Percentiles rank a stretch among this genome's conserved stretches.
Conservation (phyloP, 2,113 vertebrate species). For the Rana temporaria region DNA sequence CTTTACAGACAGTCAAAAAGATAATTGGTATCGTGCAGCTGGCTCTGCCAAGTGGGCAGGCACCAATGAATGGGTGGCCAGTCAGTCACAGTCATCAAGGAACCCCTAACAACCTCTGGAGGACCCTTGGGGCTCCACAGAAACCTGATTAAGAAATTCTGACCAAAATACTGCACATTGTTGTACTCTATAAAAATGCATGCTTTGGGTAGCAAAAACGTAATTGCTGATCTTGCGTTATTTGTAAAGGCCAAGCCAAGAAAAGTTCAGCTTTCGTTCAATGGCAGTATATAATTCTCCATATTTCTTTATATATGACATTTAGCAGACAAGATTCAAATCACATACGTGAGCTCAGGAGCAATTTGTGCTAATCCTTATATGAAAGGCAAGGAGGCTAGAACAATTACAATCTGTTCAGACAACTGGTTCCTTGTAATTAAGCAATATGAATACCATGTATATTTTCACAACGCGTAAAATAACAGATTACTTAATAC, state of each 20-base stretch:
- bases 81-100: too few species aligned
- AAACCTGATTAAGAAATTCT: too few species aligned
- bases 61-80: too few species aligned
- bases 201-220: neutral
- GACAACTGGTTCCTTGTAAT: constrained; percentile 26
- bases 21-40: too few species aligned
- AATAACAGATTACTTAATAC: constrained; percentile 38
- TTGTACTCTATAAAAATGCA: too few species aligned
- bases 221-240: neutral
- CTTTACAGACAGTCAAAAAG: too few species aligned
- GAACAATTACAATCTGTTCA: constrained; percentile 42
- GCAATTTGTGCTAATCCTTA: constrained; percentile 35
- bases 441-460: neutral
- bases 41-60: too few species aligned
- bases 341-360: constrained; percentile 21
- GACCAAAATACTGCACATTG: too few species aligned
- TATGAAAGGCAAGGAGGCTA: constrained; percentile 18
- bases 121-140: too few species aligned
- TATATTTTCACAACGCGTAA: constrained; percentile 20
- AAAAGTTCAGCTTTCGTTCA: constrained; percentile 21
- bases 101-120: too few species aligned
- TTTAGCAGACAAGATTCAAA: constrained; percentile 36
- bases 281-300: constrained; percentile 17
- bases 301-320: neutral
- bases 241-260: constrained; percentile 6